A percentile compares a stretch with the other conserved stretches of the same genome.
Evolutionary conservation across 2,113 vertebrate genomes (phyloP).

Genomic region (Leptocoma aspasia): DNA sequence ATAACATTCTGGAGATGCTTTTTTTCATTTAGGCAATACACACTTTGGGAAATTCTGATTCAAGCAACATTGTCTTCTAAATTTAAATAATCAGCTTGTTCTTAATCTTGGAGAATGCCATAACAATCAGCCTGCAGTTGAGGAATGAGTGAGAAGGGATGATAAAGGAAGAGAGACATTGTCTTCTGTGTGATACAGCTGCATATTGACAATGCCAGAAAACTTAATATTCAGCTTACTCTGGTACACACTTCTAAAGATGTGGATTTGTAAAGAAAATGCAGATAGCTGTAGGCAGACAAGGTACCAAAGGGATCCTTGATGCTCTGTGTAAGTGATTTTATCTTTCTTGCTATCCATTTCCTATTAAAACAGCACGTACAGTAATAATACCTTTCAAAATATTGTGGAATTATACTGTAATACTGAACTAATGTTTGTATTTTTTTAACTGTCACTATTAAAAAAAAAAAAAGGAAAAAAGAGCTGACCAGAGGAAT

Average conservation of each 20-base stretch:
- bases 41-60: background rate
- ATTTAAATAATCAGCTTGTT: background rate
- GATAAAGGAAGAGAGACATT: background rate
- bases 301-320: background rate
- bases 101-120: background rate
- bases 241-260: background rate
- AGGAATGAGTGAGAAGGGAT: background rate
- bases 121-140: background rate
- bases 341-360: background rate
- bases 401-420: background rate
- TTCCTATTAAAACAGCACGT: background rate
- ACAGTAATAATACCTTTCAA: background rate
- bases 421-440: background rate
- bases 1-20: background rate
- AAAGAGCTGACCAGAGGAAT: background rate
- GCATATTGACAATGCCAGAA: background rate
- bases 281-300: background rate
- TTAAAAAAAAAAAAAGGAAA: background rate
- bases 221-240: background rate
- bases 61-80: background rate
- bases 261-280: background rate
- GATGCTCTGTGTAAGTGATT: background rate
- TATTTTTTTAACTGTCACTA: background rate
- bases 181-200: background rate
- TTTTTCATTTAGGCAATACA: background rate